Percentiles rank a stretch among this genome's conserved stretches.
These are phyloP conservation scores for Mesoligia furuncula DNA, from an alignment of 2,888 invertebrate species.

Conservation along the genomic window DNA sequence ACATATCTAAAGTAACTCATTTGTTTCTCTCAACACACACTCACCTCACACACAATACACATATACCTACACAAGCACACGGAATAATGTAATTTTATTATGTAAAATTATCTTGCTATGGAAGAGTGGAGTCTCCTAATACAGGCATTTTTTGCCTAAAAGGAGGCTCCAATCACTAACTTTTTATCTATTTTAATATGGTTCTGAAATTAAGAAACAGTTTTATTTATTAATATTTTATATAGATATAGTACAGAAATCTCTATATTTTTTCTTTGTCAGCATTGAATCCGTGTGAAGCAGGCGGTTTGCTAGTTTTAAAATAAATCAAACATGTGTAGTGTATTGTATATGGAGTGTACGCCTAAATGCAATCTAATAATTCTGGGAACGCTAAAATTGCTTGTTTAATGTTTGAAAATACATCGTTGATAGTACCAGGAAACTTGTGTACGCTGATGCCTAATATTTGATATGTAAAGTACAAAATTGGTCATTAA, in stretches of 20 bases:
- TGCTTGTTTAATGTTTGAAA: not conserved
- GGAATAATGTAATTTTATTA: too few relatives aligned
- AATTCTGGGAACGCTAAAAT: not conserved
- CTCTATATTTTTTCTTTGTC: not conserved
- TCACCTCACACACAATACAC: too few relatives aligned
- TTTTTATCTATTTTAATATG: too few relatives aligned
- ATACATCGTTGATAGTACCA: not conserved
- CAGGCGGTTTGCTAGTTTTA: not conserved
- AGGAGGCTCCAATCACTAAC: too few relatives aligned
- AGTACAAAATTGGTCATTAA: not conserved
- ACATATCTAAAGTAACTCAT: too few relatives aligned
- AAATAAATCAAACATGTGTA: not conserved
- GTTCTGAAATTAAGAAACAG: too few relatives aligned
- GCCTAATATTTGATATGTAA: not conserved
- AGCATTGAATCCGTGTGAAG: not conserved
- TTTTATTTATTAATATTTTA: not conserved
- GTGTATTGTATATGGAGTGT: not conserved
- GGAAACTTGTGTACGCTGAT: not conserved
- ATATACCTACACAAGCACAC: too few relatives aligned
- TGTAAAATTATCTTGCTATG: too few relatives aligned
- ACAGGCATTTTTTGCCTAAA: too few relatives aligned
- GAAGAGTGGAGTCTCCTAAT: too few relatives aligned
- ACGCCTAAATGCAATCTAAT: not conserved
- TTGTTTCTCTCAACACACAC: too few relatives aligned
- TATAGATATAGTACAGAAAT: not conserved